Base-by-base conservation (phyloP, 2,888 invertebrate species). In the Atrina japonica region DNA sequence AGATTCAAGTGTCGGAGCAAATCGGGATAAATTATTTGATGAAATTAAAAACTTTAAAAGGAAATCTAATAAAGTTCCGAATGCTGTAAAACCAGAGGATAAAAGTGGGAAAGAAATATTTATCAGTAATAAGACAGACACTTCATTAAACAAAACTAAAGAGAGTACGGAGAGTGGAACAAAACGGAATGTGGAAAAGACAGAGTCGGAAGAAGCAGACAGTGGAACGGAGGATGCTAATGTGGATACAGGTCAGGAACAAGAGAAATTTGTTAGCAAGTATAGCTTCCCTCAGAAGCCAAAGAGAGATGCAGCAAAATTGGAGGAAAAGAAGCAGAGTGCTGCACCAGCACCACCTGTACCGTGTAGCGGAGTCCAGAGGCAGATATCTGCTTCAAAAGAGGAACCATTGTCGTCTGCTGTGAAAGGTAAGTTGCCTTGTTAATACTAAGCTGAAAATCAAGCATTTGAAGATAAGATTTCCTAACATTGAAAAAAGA, bases 11-110 rank as follows among this genome's bases (percentile, higher is more conserved):
- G 29, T 61, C 11, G 61, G 52, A 30, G 45, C 52, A 21, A 47
- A 61, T 35, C 52, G 68, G 23, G 73, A 75, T 47, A 77, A 73
- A 35, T 61, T 81, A 59, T 45, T 81, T 3, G 66, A 49, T 55
- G 76, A 81, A 65, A 71, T 81, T 53, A 75, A 76, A 58, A 71
- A 70, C 47, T 77, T 78, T 61, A 59, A 61, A 40, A 53, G 59
- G 35, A 61, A 61, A 40, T 35, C 61, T n/a, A 27, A 55, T 6
- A 14, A 43, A 6, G 47, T 47, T 11, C 25, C 40, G 3, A 30
- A 61, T 25, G 45, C 23, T 3, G 16, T 41, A 25, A 41, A 40
- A 29, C 43, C n/a, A 21, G 40, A 49, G 9, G 29, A 60, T n/a
- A n/a, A n/a, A n/a, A n/a, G n/a, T n/a, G 35, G 23, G 49, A 40